These are phyloP conservation scores for Folsomia manolachei DNA, from an alignment of 2,888 invertebrate species.

Conservation along the genomic window DNA sequence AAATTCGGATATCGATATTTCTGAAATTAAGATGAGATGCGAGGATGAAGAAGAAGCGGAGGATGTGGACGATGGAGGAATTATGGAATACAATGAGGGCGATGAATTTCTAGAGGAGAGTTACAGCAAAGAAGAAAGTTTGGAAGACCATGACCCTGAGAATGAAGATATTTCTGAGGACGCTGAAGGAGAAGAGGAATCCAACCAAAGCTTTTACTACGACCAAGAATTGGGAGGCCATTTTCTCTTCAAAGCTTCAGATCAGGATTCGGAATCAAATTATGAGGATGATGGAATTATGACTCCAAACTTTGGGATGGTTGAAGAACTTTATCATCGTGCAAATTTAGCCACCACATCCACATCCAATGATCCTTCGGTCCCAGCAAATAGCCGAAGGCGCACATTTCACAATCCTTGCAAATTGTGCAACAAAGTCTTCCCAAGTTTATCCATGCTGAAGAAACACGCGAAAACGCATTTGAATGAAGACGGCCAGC, in stretches of 20 bases:
- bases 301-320: conserved; percentile 13
- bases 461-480: conserved; percentile 33
- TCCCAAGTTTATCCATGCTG: conserved; percentile 23
- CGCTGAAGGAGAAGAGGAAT: conserved; percentile 14
- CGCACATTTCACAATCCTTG: conserved; percentile 20
- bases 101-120: background rate
- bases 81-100: background rate
- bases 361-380: background rate
- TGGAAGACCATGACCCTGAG: background rate
- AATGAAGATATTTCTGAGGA: conserved; percentile 13
- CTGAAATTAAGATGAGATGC: conserved; percentile 17
- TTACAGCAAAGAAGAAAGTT: background rate
- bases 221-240: conserved; percentile 1
- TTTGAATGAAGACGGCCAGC: conserved; percentile 18
- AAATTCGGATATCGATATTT: conserved; percentile 15
- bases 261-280: background rate
- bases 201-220: conserved; percentile 19
- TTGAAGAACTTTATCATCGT: conserved; percentile 3
- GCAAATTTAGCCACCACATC: background rate
- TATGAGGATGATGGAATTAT: conserved; percentile 13
- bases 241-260: conserved; percentile 7
- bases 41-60: conserved; percentile 18
- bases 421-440: conserved; percentile 25
- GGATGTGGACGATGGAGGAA: conserved; percentile 6
- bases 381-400: background rate